Evolutionary conservation across 2,888 invertebrate species (phyloP).

Genomic region (Synanthedon myopaeformis): DNA sequence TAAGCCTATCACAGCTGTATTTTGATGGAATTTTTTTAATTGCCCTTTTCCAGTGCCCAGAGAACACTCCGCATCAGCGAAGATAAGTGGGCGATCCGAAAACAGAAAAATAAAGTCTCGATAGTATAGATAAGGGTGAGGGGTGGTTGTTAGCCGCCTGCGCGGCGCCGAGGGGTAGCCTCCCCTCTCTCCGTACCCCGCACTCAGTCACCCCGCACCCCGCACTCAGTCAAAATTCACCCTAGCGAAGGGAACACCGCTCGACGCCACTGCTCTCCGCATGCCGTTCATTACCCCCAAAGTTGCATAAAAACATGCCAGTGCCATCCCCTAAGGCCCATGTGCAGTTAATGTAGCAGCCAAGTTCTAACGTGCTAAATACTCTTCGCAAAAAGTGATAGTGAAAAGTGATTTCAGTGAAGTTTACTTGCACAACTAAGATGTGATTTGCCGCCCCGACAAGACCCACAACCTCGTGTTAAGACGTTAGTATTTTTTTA

Average conservation of each 20-base stretch:
- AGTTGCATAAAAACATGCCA: not conserved
- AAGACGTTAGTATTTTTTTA: not conserved
- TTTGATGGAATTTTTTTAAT: constrained; percentile 13
- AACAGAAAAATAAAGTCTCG: constrained; percentile 39
- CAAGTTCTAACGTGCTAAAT: constrained; percentile 2
- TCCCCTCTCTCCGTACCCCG: constrained; percentile 9
- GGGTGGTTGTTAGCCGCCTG: constrained; percentile 23
- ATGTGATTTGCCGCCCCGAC: too few species aligned
- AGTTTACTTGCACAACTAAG: not conserved
- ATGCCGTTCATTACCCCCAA: not conserved
- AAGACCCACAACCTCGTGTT: too few species aligned
- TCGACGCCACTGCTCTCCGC: constrained; percentile 8
- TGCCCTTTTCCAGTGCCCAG: constrained; percentile 21
- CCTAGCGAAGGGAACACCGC: constrained; percentile 22
- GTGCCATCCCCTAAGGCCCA: not conserved
- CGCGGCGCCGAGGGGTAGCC: constrained; percentile 26
- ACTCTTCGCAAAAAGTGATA: not conserved
- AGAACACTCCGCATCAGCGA: constrained; percentile 17
- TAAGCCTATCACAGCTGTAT: too few species aligned
- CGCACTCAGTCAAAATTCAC: constrained; percentile 29
- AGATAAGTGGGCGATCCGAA: constrained; percentile 38
- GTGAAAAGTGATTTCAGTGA: constrained; percentile 4
- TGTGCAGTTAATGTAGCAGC: not conserved
- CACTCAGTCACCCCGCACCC: constrained; percentile 9
- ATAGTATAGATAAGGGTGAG: constrained; percentile 18